Conservation (phyloP, 2,888 invertebrate genomes). For the Platycheirus rosarum region DNA sequence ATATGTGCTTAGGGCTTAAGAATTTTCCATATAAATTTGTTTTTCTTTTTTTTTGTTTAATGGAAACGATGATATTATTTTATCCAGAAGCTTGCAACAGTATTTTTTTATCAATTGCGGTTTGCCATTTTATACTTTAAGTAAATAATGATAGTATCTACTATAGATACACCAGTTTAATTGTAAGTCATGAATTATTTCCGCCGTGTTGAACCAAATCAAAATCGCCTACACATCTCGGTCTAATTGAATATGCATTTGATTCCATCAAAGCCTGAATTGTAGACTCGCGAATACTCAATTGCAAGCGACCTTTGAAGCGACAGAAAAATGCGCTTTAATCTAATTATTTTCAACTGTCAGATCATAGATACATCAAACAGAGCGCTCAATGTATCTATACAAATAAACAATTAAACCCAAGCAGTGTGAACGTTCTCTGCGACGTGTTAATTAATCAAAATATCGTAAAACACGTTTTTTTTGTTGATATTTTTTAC, state of each 20-base stretch:
- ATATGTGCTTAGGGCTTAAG: background rate
- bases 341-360: slow-evolving; percentile 59
- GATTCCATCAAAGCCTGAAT: slow-evolving; percentile 9
- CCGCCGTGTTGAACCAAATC: slow-evolving; percentile 43
- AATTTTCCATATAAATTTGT: slow-evolving; percentile 17
- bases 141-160: slow-evolving; percentile 51
- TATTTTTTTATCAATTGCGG: slow-evolving; percentile 17
- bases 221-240: slow-evolving; percentile 42
- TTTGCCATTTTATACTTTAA: slow-evolving; percentile 36
- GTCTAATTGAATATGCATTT: slow-evolving; percentile 41
- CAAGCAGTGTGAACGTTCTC: slow-evolving; percentile 16
- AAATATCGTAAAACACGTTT: slow-evolving; percentile 25
- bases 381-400: slow-evolving; percentile 19
- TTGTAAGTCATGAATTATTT: slow-evolving; percentile 57
- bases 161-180: slow-evolving; percentile 9
- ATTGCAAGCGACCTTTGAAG: slow-evolving; percentile 21
- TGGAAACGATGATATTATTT: slow-evolving; percentile 19
- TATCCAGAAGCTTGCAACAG: slow-evolving; percentile 45
- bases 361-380: slow-evolving; percentile 45
- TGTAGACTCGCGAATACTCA: background rate
- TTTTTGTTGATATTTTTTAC: slow-evolving; percentile 1
- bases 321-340: slow-evolving; percentile 22
- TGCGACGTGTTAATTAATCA: slow-evolving; percentile 42
- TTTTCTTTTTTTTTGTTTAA: slow-evolving; percentile 16
- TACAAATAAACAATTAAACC: slow-evolving; percentile 57